Base-by-base conservation (phyloP, 2,888 invertebrate species). In the Caenorhabditis uteleia region DNA sequence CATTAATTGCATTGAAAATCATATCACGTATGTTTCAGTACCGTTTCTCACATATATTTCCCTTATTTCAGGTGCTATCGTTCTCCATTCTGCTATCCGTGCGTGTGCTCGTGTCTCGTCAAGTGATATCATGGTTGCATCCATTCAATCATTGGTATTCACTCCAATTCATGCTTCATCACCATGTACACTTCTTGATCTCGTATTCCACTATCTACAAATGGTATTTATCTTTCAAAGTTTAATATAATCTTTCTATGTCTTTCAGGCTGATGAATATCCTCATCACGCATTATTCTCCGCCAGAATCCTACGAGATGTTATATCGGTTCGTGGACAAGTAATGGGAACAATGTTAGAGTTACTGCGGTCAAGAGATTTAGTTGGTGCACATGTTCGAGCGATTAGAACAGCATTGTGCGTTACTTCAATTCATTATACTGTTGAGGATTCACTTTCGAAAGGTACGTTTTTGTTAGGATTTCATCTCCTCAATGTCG, bases 111-210 rank as follows among this genome's bases (percentile, higher is more conserved):
- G 77, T 7, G 65, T 66, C 14, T 61, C 70, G 12, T 70, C 71
- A 36, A 64, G 66, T 12, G 73, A 77, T 47, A 58, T 77, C 18
- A 54, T 80, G 21, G 56, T 80, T 26, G 51, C 72, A 21, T 65
- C 77, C 2, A 56, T 80, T 21, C 75, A 74, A 23, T 67, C 77
- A 20, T 44, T 81, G 8, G 56, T 80, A 16, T 62, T 80, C 47
- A 61, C 73, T 2, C 71, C 73, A 5, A 43, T 80, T 23, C 62
- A 68, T 33, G 39, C 64, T 7, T 38, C 61, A 39, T 53, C 59
- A 3, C 39, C 53, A 8, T 65, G 66, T 16, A 68, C 66, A 40
- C 36, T 67, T 25, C 39, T 75, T n/a, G 68, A 68, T 43, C 50
- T 70, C 23, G 33, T 67, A 21, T 66, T 70, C 44, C 64, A 66